Base-by-base conservation (phyloP, 2,797 vertebrate genomes). In the Hydrophis major region DNA sequence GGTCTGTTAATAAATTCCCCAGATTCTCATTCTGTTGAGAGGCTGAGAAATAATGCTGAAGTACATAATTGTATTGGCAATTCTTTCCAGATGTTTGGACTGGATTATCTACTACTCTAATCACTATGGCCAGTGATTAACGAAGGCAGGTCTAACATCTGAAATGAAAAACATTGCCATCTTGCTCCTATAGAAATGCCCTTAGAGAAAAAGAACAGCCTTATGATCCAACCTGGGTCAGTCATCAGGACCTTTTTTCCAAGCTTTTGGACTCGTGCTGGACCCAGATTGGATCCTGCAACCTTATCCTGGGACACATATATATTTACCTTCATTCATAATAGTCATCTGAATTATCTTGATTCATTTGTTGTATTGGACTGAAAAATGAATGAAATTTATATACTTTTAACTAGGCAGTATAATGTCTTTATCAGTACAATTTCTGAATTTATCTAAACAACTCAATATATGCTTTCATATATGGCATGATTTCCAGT, bases 181-280 rank as follows among this genome's bases (percentile, higher is more conserved):
- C 93, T 94, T 93, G 88, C 90, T 95, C 94, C 90, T 95, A 93
- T 93, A 95, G 88, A 92, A 94, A 66, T 89, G 87, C 92, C 93
- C 86, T 86, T 89, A 91, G 63, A 27, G 0, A n/a, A 60, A 50
- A 94, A 78, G 18, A 3, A n/a, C 0, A 7, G 66, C 92, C 87
- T 42, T 89, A 2, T 53, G 50, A 57, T 32, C 66, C n/a, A 69
- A 18, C 32, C n/a, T 32, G 66, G n/a, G 14, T 69, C 16, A 18
- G n/a, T 69, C 66, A 69, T 0, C 16, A 16, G 32, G 69, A 8
- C 59, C 32, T 74, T 74, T 37, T 32, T 74, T 37, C n/a, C 1
- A 2, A 74, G 32, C 16, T 74, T 37, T 74, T 1, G 69, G 69
- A 74, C 69, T 74, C 16, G 0, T 74, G 16, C 6, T 18, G 6